Evolutionary conservation across 2,113 vertebrate species (phyloP), one percentile per base, ranked within the genome.

Genomic region (Psittacula cyanocephala): DNA sequence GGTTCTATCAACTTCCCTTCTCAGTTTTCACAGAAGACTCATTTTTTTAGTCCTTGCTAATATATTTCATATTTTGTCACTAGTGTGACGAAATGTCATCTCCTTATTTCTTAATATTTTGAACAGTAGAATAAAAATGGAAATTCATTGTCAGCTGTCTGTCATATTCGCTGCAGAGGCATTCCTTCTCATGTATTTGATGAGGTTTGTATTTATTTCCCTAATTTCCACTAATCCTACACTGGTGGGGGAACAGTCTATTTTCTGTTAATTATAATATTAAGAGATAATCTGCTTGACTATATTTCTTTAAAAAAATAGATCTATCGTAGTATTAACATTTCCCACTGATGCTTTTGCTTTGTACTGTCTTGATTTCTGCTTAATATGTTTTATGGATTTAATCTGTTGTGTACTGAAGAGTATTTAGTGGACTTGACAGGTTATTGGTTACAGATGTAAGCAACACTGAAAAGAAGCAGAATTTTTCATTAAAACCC

Each of bases 81-180:
- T 33, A 81, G 55, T 60, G 29, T 93, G 72, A 81, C 0, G 28
- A 96, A 90, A 90, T 71, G 31, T 76, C 39, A 57, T 88, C 52
- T 93, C 35, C 27, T 88, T 88, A 63, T 93, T 93, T 88, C 85
- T 91, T 88, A 90, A n/a, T 92, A 72, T 92, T 96, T 84, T 88
- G 64, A 86, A 81, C 24, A 52, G 39, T 57, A n/a, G 57, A 84
- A 47, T 62, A 49, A 91, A 93, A 91, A 68, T 57, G n/a, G 57
- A 77, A 90, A 79, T 69, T 88, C 33, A 11, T 68, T 92, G 43
- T 75, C 76, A 78, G 13, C 31, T 68, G 19, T 86, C 46, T 49
- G 41, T 79, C 11, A 15, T 72, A 29, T 49, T 87, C 64, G 28
- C 44, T 82, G 41, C 67, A 86, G 64, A 88, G n/a, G 7, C 17